Evolutionary conservation across 2,888 invertebrate genomes (phyloP).

Genomic region (Hydropsyche betteni): DNA sequence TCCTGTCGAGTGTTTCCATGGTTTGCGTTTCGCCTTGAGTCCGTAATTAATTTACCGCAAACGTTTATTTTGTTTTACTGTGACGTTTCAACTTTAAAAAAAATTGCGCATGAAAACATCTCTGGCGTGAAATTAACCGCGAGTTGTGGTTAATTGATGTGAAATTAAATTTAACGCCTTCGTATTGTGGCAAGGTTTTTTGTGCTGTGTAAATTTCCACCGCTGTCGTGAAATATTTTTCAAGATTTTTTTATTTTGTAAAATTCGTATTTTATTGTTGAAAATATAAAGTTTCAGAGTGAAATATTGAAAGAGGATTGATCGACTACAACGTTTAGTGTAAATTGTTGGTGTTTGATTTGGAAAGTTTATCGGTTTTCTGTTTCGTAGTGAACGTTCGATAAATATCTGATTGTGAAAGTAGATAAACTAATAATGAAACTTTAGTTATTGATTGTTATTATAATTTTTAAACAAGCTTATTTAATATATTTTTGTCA

Average conservation of each 20-base stretch:
- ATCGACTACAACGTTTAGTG: not conserved
- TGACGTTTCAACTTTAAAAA: not conserved
- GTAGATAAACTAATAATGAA: not conserved
- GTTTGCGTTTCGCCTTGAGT: not conserved
- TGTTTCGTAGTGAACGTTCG: not conserved
- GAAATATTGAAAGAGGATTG: not conserved
- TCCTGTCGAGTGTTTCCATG: too few species aligned
- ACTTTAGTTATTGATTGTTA: too few species aligned
- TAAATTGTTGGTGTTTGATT: slow-evolving; percentile 4
- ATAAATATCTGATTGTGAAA: not conserved
- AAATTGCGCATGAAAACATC: not conserved
- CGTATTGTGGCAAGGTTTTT: slow-evolving; percentile 10
- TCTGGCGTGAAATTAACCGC: slow-evolving; percentile 21
- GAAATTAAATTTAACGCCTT: slow-evolving; percentile 27
- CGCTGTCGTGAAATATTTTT: not conserved
- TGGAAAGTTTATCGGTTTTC: slow-evolving; percentile 9
- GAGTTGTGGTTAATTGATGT: slow-evolving; percentile 30
- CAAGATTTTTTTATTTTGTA: slow-evolving; percentile 7
- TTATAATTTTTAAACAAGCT: too few species aligned
- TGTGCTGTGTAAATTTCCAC: not conserved
- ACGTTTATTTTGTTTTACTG: not conserved
- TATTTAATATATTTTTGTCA: too few species aligned
- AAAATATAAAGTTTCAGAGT: not conserved
- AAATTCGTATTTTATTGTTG: not conserved
- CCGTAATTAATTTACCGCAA: not conserved